A percentile compares a stretch with the other conserved stretches of the same genome.
These are phyloP conservation scores for Drosophila atripex DNA, from an alignment of 2,888 invertebrate genomes.

Conservation along the genomic window DNA sequence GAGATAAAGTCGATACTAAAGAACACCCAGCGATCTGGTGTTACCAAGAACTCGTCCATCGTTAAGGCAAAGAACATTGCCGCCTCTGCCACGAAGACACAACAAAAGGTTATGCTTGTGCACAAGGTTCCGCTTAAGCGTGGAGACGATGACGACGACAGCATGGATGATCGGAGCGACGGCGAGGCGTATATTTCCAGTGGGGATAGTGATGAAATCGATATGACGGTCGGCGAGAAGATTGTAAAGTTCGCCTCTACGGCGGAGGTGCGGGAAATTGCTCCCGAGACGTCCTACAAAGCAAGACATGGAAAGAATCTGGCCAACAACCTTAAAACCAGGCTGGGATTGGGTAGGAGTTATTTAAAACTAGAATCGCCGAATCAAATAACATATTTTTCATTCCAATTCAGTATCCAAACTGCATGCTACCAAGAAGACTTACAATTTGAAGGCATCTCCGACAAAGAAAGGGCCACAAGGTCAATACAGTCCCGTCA, in stretches of 20 bases:
- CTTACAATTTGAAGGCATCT: constrained; percentile 79
- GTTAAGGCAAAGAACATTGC: constrained; percentile 69
- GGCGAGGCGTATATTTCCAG: constrained; percentile 54
- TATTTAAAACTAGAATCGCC: not conserved
- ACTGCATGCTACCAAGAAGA: constrained; percentile 80
- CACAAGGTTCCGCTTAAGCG: constrained; percentile 83
- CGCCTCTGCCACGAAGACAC: constrained; percentile 41
- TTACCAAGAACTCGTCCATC: constrained; percentile 56
- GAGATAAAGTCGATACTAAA: constrained; percentile 82
- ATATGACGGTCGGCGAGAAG: constrained; percentile 73
- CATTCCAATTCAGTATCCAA: constrained; percentile 63
- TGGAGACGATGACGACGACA: constrained; percentile 71
- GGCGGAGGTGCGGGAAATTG: constrained; percentile 84
- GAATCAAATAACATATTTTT: not conserved
- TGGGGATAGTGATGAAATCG: constrained; percentile 42
- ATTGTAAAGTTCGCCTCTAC: constrained; percentile 83
- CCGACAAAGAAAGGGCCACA: constrained; percentile 58
- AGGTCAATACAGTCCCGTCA: constrained; percentile 65
- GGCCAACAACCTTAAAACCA: constrained; percentile 68
- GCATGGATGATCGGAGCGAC: constrained; percentile 61
- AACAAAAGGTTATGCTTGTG: constrained; percentile 82
- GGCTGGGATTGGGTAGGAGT: constrained; percentile 71
- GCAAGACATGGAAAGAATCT: constrained; percentile 56
- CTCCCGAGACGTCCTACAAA: constrained; percentile 62
- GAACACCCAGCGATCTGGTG: constrained; percentile 50